Evolutionary conservation across 2,888 invertebrate species (phyloP).

Genomic region (Euzophera pinguis): DNA sequence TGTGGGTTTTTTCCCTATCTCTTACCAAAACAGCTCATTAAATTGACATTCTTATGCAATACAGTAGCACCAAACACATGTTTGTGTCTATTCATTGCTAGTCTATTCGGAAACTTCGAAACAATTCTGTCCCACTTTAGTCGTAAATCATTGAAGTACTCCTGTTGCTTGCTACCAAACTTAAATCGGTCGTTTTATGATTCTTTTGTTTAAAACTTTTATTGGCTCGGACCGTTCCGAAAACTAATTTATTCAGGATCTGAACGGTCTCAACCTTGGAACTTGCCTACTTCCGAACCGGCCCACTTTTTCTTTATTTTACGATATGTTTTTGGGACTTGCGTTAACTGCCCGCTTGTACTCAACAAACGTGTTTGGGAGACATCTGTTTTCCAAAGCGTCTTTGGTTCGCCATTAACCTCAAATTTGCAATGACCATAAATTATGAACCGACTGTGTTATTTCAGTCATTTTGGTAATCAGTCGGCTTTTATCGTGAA

Average conservation of each 20-base stretch:
- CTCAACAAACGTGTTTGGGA: slow-evolving; percentile 12
- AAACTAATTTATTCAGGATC: slow-evolving; percentile 78
- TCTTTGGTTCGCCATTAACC: neutral
- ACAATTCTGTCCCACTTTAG: slow-evolving; percentile 63
- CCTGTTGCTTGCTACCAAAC: slow-evolving; percentile 71
- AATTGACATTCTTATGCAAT: slow-evolving; percentile 27
- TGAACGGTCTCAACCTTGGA: slow-evolving; percentile 57
- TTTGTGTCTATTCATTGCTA: slow-evolving; percentile 62
- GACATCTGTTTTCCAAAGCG: slow-evolving; percentile 15
- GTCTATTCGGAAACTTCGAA: slow-evolving; percentile 70
- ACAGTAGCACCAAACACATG: slow-evolving; percentile 48
- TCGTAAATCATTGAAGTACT: slow-evolving; percentile 72
- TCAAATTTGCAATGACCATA: neutral
- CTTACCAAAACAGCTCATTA: slow-evolving; percentile 25
- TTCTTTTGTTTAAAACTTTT: slow-evolving; percentile 79
- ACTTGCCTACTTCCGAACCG: slow-evolving; percentile 55
- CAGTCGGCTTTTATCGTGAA: too few species aligned
- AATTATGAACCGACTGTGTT: neutral
- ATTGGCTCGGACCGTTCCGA: slow-evolving; percentile 68
- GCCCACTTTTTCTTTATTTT: slow-evolving; percentile 50
- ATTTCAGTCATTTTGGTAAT: neutral
- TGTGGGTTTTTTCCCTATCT: slow-evolving; percentile 43
- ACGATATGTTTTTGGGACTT: slow-evolving; percentile 48
- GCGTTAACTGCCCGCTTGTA: slow-evolving; percentile 29
- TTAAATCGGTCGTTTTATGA: slow-evolving; percentile 71